Percentiles rank a stretch among this genome's conserved stretches.
phyloP scores from a whole-genome alignment of 2,797 vertebrate genomes.

The Coreius guichenoti region DNA sequence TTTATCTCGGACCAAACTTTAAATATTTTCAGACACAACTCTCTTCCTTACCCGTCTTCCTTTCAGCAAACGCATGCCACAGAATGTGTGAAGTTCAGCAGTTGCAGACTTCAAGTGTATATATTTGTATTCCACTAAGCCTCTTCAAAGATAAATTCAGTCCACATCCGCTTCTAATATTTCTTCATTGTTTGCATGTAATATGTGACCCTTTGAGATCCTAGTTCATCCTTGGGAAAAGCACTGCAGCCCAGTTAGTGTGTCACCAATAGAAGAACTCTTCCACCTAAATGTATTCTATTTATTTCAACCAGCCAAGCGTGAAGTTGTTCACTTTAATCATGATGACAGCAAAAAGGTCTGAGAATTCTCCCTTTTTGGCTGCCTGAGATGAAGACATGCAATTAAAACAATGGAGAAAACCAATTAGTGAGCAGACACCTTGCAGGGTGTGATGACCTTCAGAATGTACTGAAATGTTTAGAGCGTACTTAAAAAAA shows the following conservation, averaged over 20 bases:
- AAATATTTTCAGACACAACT: conserved; percentile 77
- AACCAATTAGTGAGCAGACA: conserved; percentile 31
- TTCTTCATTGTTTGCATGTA: conserved; percentile 61
- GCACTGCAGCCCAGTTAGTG: conserved; percentile 3
- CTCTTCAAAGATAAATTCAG: conserved; percentile 52
- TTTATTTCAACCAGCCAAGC: conserved; percentile 35
- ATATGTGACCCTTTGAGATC: conserved; percentile 35
- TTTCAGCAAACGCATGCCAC: conserved; percentile 68
- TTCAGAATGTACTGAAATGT: conserved; percentile 22
- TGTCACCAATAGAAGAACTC: conserved; percentile 22
- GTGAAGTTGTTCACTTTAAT: conserved; percentile 6
- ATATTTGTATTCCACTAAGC: conserved; percentile 47
- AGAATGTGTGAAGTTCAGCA: conserved; percentile 76
- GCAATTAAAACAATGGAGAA: conserved; percentile 48
- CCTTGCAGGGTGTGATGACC: conserved; percentile 32
- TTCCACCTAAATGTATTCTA: conserved; percentile 39
- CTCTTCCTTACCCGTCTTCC: conserved; percentile 68
- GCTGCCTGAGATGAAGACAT: conserved; percentile 21
- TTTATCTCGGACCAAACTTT: conserved; percentile 78
- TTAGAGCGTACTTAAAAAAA: not conserved
- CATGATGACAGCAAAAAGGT: conserved; percentile 15
- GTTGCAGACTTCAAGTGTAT: conserved; percentile 67
- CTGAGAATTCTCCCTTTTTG: conserved; percentile 1
- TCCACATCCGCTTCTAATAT: conserved; percentile 61
- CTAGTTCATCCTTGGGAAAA: conserved; percentile 19